Conservation (phyloP, 2,113 vertebrate species). For the Psilopogon haemacephalus region DNA sequence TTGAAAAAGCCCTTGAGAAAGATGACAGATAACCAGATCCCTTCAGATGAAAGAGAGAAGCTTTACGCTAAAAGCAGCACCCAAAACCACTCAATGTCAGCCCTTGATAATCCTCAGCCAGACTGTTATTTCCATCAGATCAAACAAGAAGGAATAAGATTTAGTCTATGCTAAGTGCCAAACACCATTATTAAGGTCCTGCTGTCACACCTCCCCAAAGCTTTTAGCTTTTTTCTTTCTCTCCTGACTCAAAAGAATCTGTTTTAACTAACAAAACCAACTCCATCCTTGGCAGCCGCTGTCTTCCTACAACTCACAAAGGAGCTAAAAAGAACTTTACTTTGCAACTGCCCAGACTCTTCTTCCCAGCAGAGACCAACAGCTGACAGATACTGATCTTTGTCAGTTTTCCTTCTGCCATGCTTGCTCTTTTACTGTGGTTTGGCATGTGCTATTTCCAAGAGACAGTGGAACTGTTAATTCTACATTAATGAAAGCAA, state of each 20-base stretch:
- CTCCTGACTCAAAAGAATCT: background rate
- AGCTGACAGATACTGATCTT: background rate
- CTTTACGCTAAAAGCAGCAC: constrained; percentile 12
- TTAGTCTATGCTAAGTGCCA: background rate
- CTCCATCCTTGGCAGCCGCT: background rate
- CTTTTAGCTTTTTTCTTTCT: background rate
- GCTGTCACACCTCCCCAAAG: background rate
- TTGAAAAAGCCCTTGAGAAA: constrained; percentile 41
- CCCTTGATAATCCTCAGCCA: constrained; percentile 20
- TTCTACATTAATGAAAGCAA: background rate
- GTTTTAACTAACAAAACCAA: background rate
- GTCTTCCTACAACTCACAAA: background rate
- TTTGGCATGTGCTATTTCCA: background rate
- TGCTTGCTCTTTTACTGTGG: background rate
- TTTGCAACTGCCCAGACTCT: background rate
- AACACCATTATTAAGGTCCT: background rate
- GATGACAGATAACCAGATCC: constrained; percentile 35
- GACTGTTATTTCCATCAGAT: constrained; percentile 13
- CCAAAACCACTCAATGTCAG: background rate
- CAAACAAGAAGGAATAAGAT: constrained; percentile 20
- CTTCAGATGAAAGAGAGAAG: constrained; percentile 33
- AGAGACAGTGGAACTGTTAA: background rate
- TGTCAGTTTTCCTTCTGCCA: background rate
- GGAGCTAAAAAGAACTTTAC: background rate
- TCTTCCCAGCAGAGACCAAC: background rate